Base-by-base conservation (phyloP, 2,797 vertebrate genomes). In the Poeciliopsis turneri region DNA sequence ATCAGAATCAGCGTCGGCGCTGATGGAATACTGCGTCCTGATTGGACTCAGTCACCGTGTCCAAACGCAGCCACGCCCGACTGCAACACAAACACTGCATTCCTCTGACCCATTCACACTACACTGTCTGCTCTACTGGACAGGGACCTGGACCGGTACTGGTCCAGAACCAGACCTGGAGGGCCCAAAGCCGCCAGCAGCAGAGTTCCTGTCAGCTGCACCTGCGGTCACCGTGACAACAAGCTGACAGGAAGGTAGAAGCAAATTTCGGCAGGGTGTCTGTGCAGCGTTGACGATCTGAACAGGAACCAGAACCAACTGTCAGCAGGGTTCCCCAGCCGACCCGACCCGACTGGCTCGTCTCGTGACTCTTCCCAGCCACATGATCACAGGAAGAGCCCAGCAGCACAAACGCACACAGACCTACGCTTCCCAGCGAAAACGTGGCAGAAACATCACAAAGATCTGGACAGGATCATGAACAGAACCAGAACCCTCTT, bases 1-100 rank as follows among this genome's bases (percentile, higher is more conserved):
- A 75, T 80, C 39, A 5, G 66, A 72, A 74, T 30, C 30, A 36
- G 30, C 59, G 5, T 64, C 16, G 39, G 36, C 33, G 30, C 77
- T 49, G 81, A 82, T 85, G 74, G 85, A 87, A 78, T 55, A 71
- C 72, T 81, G 82, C n/a, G 8, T 66, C 9, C 64, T 72, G 82
- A 84, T 84, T 89, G 86, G 84, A 80, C 79, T 75, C 68, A 49
- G 77, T 78, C 88, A 78, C 74, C 76, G 1, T 41, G 83, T 82
- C 64, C 77, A 85, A 86, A 77, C 46, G 25, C 33, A 68, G 76
- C 87, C 85, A 89, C 88, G 28, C 90, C 86, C 81, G 78, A 51
- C 53, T 78, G 71, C 78, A 89, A 89, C 82, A 85, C 78, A 91
- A 90, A 91, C 83, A 84, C 53, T 30, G 70, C 90, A 92, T 91